Evolutionary conservation across 2,888 invertebrate genomes (phyloP).

Genomic region (Malthinus flaveolus): DNA sequence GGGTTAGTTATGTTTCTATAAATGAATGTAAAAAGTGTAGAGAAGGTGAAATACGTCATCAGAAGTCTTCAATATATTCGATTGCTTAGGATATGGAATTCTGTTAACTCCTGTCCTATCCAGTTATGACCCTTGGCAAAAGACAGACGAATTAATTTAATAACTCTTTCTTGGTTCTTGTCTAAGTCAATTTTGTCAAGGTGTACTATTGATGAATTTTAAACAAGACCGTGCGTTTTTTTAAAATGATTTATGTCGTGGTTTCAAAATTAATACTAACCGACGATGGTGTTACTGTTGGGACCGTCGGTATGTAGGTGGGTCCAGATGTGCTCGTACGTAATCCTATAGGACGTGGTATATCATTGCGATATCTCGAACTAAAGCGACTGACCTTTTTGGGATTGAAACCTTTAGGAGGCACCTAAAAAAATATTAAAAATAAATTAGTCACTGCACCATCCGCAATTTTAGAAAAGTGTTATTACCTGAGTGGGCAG

Average conservation of each 20-base stretch:
- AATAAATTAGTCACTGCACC: neutral
- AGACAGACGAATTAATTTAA: slow-evolving; percentile 37
- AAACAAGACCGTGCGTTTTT: neutral
- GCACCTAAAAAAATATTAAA: slow-evolving; percentile 30
- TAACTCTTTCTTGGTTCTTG: slow-evolving; percentile 18
- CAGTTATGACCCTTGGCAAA: slow-evolving; percentile 51
- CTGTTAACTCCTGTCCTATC: slow-evolving; percentile 47
- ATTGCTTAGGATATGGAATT: slow-evolving; percentile 49
- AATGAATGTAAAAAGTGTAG: slow-evolving; percentile 23
- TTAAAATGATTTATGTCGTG: neutral
- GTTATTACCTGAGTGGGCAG: slow-evolving; percentile 32
- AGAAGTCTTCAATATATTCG: slow-evolving; percentile 40
- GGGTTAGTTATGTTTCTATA: slow-evolving; percentile 6
- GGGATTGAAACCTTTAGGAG: slow-evolving; percentile 23
- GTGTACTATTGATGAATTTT: slow-evolving; percentile 44
- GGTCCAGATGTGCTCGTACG: slow-evolving; percentile 58
- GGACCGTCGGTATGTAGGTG: slow-evolving; percentile 66
- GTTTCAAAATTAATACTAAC: slow-evolving; percentile 13
- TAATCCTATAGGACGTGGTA: slow-evolving; percentile 51
- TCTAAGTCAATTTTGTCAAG: slow-evolving; percentile 38
- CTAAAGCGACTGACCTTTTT: slow-evolving; percentile 55
- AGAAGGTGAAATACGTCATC: slow-evolving; percentile 26
- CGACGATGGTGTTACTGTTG: slow-evolving; percentile 57
- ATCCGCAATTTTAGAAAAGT: neutral
- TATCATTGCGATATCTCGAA: slow-evolving; percentile 60